Evolutionary conservation across 1,140 invertebrate species (phyloP), one percentile per base, ranked within the genome.

Genomic region (Lethrus apterus): DNA sequence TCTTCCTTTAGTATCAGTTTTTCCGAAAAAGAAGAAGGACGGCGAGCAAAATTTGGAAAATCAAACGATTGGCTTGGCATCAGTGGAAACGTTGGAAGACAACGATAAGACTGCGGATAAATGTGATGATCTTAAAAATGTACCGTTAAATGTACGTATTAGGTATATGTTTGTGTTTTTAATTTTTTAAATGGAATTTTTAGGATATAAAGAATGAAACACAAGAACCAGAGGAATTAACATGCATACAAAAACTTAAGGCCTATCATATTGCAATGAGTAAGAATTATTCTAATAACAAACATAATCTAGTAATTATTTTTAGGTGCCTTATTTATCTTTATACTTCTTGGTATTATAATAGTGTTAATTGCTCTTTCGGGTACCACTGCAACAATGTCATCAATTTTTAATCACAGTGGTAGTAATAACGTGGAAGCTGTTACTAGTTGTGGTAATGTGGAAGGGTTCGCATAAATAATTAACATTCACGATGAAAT

Each of bases 41-140:
- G 21, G 51, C 9, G 60, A 63, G 9, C 52, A 59, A 44, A 57
- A 56, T 32, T 46, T 65, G n/a, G 57, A 58, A 11, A 58, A 41
- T 21, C 67, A 53, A 57, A 62, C 38, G 56, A 63, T 64, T 8
- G 80, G 81, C 30, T 69, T 88, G 36, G 84, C 85, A 0, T 86
- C 83, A 1, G 79, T 84, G 71, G 85, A 86, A 59, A 87, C 84
- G 0, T 66, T 86, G 3, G 82, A 85, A 58, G 80, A 83, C 53
- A 73, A 72, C 34, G 71, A 70, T 52, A 65, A 66, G 44, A 72
- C 68, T 48, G 62, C 72, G 9, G 70, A 75, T 19, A 60, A 64
- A 11, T 64, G 67, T 31, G 78, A 80, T 59, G 80, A 80, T 2
- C 75, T 83, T 75, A 81, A 83, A 58, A 82, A 73, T 52, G 72